Evolutionary conservation across 2,113 vertebrate genomes (phyloP).

Genomic region (Leucoraja erinaceus): DNA sequence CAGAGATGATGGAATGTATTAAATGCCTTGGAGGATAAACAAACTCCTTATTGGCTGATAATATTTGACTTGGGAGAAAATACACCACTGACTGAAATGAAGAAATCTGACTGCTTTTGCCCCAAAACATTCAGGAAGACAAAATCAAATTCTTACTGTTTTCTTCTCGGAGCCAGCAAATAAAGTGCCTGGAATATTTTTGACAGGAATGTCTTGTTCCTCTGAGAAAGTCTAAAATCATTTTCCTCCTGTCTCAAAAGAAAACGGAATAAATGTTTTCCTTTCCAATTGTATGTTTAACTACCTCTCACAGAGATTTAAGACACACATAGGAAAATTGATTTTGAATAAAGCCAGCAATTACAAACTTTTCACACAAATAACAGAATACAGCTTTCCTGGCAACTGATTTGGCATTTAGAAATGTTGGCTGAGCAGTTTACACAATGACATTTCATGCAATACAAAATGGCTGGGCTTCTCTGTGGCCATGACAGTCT

Average conservation of each 20-base stretch:
- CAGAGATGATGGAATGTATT: neutral
- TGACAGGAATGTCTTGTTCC: constrained; percentile 35
- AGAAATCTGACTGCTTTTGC: neutral
- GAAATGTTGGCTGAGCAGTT: neutral
- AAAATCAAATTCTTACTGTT: constrained; percentile 29
- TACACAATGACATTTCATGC: neutral
- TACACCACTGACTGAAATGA: neutral
- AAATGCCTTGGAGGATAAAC: neutral
- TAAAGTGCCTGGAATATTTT: constrained; percentile 34
- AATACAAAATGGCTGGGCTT: neutral
- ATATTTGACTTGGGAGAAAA: neutral
- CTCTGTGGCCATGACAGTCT: neutral
- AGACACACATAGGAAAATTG: neutral
- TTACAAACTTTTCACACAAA: neutral
- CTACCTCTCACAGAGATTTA: constrained; percentile 10
- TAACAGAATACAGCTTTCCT: constrained; percentile 9
- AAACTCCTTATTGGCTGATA: neutral
- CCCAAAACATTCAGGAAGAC: constrained; percentile 21
- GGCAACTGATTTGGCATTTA: neutral
- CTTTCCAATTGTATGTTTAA: constrained; percentile 22
- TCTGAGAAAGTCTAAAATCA: constrained; percentile 34
- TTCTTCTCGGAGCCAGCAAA: neutral
- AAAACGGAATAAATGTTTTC: constrained; percentile 27
- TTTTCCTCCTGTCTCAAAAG: constrained; percentile 24
- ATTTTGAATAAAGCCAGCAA: neutral